Conservation (phyloP, 2,113 vertebrate genomes). For the Athene noctua region DNA sequence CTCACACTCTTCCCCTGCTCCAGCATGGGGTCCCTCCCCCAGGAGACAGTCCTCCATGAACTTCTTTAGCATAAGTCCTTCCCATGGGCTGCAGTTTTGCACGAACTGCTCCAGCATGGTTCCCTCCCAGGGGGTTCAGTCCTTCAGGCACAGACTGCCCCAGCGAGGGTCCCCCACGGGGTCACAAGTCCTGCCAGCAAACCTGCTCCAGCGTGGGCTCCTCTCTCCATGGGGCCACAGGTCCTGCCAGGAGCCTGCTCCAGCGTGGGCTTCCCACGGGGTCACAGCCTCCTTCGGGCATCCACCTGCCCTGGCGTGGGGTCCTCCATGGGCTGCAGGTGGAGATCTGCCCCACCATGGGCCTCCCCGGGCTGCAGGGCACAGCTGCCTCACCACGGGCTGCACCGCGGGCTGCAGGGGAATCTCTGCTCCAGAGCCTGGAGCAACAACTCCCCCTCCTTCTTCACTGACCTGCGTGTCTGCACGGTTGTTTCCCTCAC, state of each 20-base stretch:
- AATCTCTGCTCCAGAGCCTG: fast-evolving
- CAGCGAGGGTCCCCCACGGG: neutral
- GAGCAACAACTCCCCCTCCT: neutral
- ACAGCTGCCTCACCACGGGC: neutral
- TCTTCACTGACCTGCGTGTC: too few species aligned
- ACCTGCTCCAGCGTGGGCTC: too few species aligned
- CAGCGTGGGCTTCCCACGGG: neutral
- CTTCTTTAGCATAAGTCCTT: too few species aligned
- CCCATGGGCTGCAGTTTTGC: too few species aligned
- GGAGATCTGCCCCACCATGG: neutral
- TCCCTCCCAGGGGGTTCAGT: neutral
- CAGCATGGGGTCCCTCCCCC: too few species aligned
- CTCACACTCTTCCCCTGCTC: too few species aligned
- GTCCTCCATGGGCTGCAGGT: neutral
- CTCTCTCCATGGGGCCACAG: neutral
- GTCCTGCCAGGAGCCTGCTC: neutral
- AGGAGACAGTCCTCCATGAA: too few species aligned
- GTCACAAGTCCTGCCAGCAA: neutral
- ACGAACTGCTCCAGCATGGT: neutral
- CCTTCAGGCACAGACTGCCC: neutral
- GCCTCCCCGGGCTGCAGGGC: fast-evolving
- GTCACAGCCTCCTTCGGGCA: neutral
- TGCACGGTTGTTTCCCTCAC: neutral
- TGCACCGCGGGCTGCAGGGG: fast-evolving
- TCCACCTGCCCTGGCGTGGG: neutral